Base-by-base conservation (phyloP, 1,140 invertebrate species). In the Atta texana region DNA sequence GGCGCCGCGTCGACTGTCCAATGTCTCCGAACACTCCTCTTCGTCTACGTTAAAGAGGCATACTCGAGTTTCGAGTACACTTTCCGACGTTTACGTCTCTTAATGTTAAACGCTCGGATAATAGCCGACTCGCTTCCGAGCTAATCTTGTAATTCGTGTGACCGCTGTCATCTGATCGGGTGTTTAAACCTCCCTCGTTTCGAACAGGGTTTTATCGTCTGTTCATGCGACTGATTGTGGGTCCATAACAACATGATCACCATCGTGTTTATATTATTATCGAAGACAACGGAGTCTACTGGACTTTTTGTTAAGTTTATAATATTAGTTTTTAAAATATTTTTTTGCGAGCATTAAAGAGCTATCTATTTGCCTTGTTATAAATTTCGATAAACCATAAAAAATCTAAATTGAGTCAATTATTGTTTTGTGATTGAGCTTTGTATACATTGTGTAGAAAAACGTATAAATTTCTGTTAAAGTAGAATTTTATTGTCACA, bases 11-110 rank as follows among this genome's bases (percentile, higher is more conserved):
- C 21, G 68, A 49, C 53, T 21, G 14, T 16, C 18, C 80, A 55
- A 49, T 31, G 44, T 61, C 80, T 51, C 49, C 24, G 39, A 55
- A 74, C 68, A 49, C 68, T 84, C 74, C n/a, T 28, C 49, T n/a
- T 78, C 21, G 34, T 71, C 78, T 57, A 34, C 55, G 71, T 84
- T 75, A 75, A 75, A 75, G 55, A n/a, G 69, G 57, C 80, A 59
- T 75, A 84, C 69, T 84, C n/a, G 53, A 84, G 69, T 61, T 69
- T 84, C 80, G 80, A 84, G 80, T 53, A 75, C 44, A 55, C 55
- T 74, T 69, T 84, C 44, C 69, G 57, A 84, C 80, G 69, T 84
- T 84, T 75, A 84, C 55, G 69, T 84, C 69, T 84, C 57, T 75
- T 59, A 72, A 84, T 55, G 80, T 66, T 80, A 80, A 80, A n/a